A percentile compares a stretch with the other conserved stretches of the same genome.
Conservation (phyloP, 1,140 invertebrate species). For the Euura lappo region DNA sequence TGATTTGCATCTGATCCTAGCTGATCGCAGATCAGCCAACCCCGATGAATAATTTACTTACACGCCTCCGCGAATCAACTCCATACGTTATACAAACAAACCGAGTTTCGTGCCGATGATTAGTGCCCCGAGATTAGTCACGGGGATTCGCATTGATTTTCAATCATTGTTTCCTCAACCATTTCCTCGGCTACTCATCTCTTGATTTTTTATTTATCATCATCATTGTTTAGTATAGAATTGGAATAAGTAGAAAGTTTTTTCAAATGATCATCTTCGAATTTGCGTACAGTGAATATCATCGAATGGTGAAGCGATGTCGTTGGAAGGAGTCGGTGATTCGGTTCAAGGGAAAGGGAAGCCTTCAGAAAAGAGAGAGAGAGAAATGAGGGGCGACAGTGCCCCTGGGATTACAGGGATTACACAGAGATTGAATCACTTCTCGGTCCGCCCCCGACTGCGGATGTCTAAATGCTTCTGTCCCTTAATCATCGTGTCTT, state of each 20-base stretch:
- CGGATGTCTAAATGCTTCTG: constrained; percentile 38
- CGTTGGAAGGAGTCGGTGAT: not conserved
- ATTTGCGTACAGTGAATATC: too few species aligned
- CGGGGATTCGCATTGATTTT: not conserved
- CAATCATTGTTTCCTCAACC: too few species aligned
- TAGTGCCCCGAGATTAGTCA: not conserved
- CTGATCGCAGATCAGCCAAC: constrained; percentile 36
- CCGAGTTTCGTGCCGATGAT: not conserved
- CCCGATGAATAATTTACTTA: constrained; percentile 52
- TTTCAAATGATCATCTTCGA: too few species aligned
- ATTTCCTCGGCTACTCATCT: too few species aligned
- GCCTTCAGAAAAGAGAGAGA: not conserved
- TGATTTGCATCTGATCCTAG: constrained; percentile 59
- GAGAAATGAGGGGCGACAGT: constrained; percentile 18
- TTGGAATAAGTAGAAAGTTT: too few species aligned
- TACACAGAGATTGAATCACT: constrained; percentile 55
- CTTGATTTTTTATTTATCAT: too few species aligned
- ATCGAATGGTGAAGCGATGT: too few species aligned
- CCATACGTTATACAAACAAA: not conserved
- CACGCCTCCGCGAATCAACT: not conserved
- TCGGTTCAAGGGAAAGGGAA: constrained; percentile 16
- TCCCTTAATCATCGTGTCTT: constrained; percentile 34
- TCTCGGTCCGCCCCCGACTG: constrained; percentile 36
- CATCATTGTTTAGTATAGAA: too few species aligned
- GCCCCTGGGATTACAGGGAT: constrained; percentile 52